A percentile compares a stretch with the other conserved stretches of the same genome.
Evolutionary conservation across 2,113 vertebrate species (phyloP).

Genomic region (Phyllostomus hastatus): DNA sequence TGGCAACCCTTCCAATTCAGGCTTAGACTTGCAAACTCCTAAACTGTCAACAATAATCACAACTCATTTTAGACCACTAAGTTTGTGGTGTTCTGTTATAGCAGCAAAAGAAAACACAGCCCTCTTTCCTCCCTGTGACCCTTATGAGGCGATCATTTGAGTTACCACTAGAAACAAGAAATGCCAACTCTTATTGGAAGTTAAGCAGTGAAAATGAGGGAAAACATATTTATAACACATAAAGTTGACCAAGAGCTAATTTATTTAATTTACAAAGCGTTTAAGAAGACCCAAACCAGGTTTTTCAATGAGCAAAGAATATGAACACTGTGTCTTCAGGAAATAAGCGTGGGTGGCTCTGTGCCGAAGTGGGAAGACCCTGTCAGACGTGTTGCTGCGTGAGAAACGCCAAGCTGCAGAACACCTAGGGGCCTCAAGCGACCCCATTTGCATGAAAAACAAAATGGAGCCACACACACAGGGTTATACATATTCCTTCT

Average conservation of each 20-base stretch:
- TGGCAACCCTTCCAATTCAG: fast-evolving
- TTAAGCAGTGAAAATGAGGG: background rate
- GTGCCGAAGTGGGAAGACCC: background rate
- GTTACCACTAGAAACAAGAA: background rate
- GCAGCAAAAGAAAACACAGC: background rate
- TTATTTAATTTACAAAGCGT: background rate
- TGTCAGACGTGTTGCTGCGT: background rate
- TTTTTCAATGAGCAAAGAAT: background rate
- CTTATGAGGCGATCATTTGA: background rate
- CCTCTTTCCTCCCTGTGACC: background rate
- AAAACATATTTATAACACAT: background rate
- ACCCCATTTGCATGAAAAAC: background rate
- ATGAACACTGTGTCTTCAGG: background rate
- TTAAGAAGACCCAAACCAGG: background rate
- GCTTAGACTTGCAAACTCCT: background rate
- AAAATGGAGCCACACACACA: background rate
- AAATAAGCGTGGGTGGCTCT: background rate
- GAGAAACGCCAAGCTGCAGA: background rate
- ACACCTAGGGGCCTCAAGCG: fast-evolving
- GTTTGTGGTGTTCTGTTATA: background rate
- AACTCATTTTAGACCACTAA: background rate
- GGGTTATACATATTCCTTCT: background rate
- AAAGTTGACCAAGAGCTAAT: background rate
- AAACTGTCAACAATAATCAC: too few relatives aligned
- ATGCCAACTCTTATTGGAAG: background rate